Base-by-base conservation (phyloP, 2,113 vertebrate genomes). In the Alouatta palliata region DNA sequence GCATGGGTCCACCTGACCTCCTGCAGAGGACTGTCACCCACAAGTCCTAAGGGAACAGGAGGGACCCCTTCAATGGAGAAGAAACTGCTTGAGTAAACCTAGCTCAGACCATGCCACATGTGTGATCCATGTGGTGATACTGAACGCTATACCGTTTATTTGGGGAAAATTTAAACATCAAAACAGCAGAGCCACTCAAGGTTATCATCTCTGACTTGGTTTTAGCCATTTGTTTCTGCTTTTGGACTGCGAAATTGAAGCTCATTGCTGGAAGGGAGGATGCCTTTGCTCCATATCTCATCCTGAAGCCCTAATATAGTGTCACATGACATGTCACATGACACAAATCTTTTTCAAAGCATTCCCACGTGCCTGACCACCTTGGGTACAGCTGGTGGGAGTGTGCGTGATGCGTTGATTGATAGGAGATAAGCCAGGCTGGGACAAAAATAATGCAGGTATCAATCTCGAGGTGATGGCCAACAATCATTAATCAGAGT, bases 151-250 rank as follows among this genome's bases (percentile, higher is more conserved):
- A 43, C 71, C 3, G 21, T 75, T 43, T 35, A 40, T 47, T 76
- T 40, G 5, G 23, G 68, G 10, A 73, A 96, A 66, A 47, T 47
- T 16, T 40, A 70, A 75, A 97, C 64, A n/a, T 86, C 35, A 47
- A 37, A 92, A 56, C 3, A 8, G 71, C 49, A 27, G 83, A 58
- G n/a, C 37, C 5, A 16, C 32, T 93, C 32, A 13, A 73, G 35
- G 6, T 43, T 27, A 32, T 83, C 68, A 3, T 56, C 45, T 82
- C 66, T 16, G 32, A 25, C 54, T 54, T 47, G 25, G 66, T 49
- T 66, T 68, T 52, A 25, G 27, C 27, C 70, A 14, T 66, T 84
- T 45, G 7, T 45, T 93, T 77, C 77, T 64, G 23, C 61, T 52
- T 17, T 80, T 7, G 87, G 25, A 37, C 20, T 40, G 45, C 45